These are phyloP conservation scores for Crioceris asparagi DNA, from an alignment of 2,888 invertebrate species.

Conservation along the genomic window DNA sequence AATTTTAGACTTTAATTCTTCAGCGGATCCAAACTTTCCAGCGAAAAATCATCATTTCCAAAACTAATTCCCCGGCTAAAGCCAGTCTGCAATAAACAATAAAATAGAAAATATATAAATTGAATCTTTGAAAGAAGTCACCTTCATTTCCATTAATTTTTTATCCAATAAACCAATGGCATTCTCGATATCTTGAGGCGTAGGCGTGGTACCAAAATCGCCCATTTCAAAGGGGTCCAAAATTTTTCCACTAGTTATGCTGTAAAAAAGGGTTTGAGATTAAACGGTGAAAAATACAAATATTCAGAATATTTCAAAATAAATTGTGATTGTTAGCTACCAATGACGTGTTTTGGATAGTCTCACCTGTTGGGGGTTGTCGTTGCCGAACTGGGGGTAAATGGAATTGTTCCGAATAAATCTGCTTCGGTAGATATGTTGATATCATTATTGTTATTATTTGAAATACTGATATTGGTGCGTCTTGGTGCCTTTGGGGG, in stretches of 20 bases:
- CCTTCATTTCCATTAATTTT: conserved; percentile 79
- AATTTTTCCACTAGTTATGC: conserved; percentile 34
- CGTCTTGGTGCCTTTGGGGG: conserved; percentile 67
- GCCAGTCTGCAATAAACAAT: conserved; percentile 59
- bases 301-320: neutral
- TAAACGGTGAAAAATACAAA: no score
- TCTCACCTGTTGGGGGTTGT: conserved; percentile 26
- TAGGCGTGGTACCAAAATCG: conserved; percentile 48
- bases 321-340: neutral
- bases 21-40: conserved; percentile 88
- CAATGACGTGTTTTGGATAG: neutral
- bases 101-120: conserved; percentile 4
- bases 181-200: conserved; percentile 53
- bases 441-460: conserved; percentile 20
- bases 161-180: conserved; percentile 74
- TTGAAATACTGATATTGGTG: conserved; percentile 24
- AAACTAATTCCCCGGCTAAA: conserved; percentile 79
- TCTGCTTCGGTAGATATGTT: conserved; percentile 48
- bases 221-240: conserved; percentile 81
- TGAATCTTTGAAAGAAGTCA: conserved; percentile 29
- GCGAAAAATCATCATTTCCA: conserved; percentile 87
- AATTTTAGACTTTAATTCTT: conserved; percentile 45
- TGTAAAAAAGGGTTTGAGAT: no score
- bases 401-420: conserved; percentile 72
- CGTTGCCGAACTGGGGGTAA: conserved; percentile 41